These are phyloP conservation scores for Pheucticus melanocephalus DNA, from an alignment of 2,113 vertebrate species.

Conservation along the genomic window DNA sequence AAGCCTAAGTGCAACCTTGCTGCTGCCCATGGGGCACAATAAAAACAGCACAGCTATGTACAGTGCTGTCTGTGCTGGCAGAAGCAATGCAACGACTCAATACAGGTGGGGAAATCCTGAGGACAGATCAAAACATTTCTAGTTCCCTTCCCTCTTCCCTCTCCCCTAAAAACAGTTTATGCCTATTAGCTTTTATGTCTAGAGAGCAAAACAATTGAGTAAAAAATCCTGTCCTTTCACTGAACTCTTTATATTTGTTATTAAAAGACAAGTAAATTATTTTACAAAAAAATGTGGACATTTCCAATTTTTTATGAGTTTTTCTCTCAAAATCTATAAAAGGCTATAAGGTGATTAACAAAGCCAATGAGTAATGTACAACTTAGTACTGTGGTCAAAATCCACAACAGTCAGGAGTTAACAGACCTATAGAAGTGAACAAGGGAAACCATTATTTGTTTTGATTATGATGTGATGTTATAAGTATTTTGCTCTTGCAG, in stretches of 20 bases:
- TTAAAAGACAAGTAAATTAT: neutral
- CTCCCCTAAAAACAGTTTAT: neutral
- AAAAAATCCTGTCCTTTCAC: neutral
- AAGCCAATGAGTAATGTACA: neutral
- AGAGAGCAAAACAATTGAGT: neutral
- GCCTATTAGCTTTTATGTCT: neutral
- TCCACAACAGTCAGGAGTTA: neutral
- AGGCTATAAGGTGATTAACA: neutral
- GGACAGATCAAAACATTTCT: neutral
- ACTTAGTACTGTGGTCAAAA: neutral
- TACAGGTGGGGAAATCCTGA: neutral
- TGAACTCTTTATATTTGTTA: neutral
- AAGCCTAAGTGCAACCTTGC: neutral
- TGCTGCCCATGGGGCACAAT: neutral
- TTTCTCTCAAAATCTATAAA: neutral
- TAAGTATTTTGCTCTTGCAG: neutral
- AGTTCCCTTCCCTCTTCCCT: neutral
- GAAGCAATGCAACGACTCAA: rapidly evolving
- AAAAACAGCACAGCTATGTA: neutral
- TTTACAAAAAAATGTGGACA: neutral
- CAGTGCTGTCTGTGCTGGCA: neutral
- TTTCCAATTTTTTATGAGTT: neutral
- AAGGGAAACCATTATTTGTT: neutral
- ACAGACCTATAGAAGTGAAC: neutral
- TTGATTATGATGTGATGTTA: neutral